Evolutionary conservation across 2,113 vertebrate genomes (phyloP), one percentile per base, ranked within the genome.

Genomic region (Picathartes gymnocephalus): DNA sequence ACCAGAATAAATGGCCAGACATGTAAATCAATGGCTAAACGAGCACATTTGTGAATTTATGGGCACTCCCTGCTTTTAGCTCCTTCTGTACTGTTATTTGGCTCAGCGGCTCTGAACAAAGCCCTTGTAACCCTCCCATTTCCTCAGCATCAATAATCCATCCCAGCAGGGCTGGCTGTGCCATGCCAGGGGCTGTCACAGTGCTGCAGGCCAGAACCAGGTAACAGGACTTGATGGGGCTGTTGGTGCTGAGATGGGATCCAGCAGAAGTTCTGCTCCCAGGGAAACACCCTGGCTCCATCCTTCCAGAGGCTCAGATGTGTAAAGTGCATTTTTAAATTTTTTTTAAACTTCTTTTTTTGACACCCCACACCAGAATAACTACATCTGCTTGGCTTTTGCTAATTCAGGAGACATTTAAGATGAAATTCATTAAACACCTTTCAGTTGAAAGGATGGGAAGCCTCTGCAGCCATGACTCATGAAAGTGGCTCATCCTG

Each of bases 51-150:
- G 77, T 71, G 86, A 72, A 74, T 93, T 92, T 93, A 94, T 47
- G 72, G 92, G 58, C 44, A 25, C 60, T 94, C 85, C 64, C 68
- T 65, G 90, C 71, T 94, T 93, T 94, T 83, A 90, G 90, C 88
- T 71, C 9, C 69, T 85, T 86, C 76, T 84, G 61, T 37, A 15
- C 72, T 42, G 40, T 57, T 60, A 15, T 35, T 84, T 91, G 72
- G 83, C 65, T 85, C 85, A 86, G 80, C 8, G 2, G 73, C 86
- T 88, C 42, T 33, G 70, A 96, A 85, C 69, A 81, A 94, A 92
- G 88, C 71, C 83, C 89, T 72, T 11, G 66, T 73, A 84, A 74
- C 73, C 13, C 51, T 57, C 44, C 21, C 20, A 53, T 70, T 81
- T 80, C 78, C 68, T 42, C 88, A 50, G 72, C 82, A 90, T 92